A percentile compares a stretch with the other conserved stretches of the same genome.
Evolutionary conservation across 1,140 invertebrate genomes (phyloP).

Genomic region (Bombus consobrinus): DNA sequence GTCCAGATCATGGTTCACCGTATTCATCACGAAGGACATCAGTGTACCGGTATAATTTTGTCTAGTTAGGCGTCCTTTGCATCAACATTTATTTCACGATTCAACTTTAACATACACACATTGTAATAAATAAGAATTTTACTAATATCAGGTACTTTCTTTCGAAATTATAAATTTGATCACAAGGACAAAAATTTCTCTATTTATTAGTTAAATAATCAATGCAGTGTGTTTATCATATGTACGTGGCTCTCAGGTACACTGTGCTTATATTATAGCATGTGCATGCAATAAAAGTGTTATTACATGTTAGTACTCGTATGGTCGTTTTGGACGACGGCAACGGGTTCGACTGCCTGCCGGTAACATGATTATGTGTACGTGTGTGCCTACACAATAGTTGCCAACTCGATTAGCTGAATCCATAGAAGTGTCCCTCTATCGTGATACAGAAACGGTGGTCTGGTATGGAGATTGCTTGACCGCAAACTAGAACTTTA

Average conservation of each 20-base stretch:
- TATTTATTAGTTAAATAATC: background rate
- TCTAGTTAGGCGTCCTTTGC: constrained; percentile 3
- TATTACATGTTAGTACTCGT: constrained; percentile 22
- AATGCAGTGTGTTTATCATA: background rate
- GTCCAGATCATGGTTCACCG: background rate
- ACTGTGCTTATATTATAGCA: background rate
- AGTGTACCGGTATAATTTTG: constrained; percentile 32
- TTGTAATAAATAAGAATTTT: background rate
- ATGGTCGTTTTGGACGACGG: constrained; percentile 11
- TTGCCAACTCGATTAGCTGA: constrained; percentile 64
- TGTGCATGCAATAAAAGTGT: constrained; percentile 24
- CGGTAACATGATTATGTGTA: constrained; percentile 60
- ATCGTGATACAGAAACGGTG: constrained; percentile 43
- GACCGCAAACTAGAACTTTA: constrained; percentile 58
- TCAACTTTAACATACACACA: too few species aligned
- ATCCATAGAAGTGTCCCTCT: constrained; percentile 52
- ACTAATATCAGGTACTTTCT: too few species aligned
- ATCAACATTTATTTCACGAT: background rate
- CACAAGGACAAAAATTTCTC: too few species aligned
- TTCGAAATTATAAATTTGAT: background rate
- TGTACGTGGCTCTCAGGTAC: background rate
- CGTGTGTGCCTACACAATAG: constrained; percentile 47
- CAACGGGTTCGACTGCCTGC: constrained; percentile 40
- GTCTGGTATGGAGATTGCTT: constrained; percentile 41
- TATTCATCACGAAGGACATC: background rate